Evolutionary conservation across 2,888 invertebrate genomes (phyloP), one percentile per base, ranked within the genome.

Genomic region (Tipula unca): DNA sequence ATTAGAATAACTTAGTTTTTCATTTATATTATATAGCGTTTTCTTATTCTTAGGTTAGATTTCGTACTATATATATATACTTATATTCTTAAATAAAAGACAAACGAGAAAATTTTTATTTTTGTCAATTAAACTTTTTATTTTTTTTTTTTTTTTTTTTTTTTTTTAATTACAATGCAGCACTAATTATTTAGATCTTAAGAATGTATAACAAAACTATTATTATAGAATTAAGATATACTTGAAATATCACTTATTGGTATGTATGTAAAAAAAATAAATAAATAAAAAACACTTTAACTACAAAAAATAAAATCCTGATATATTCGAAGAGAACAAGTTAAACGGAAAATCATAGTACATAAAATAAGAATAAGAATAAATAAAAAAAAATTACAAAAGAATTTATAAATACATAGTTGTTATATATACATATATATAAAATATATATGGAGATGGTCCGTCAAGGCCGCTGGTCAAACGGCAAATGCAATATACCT

Each of bases 381-480:
- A 14, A 10, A 20, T 8, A 25, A 10, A 69, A 69, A 5, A 54
- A 54, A 48, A 48, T 17, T 48, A 48, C 39, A 39, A 39, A 48
- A 25, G 69, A 69, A 69, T 69, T 48, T 69, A 69, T 69, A 69
- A 69, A 69, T 69, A 69, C 69, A 69, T 69, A 10, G 69, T 69
- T 69, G 54, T 2, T 48, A 6, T 32, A 32, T 32, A 6, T 32
- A 6, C 6, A 6, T 6, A 32, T 32, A 32, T 32, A 48, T 13
- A 5, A 5, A 5, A 48, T 17, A 48, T 48, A 8, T 48, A 48
- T 20, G 25, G 13, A 25, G 25, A 25, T 25, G 69, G 85, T 85
- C 85, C 85, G 39, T 42, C 85, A 85, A 85, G 85, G 85, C 85
- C 85, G 85, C 85, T 85, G 85, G 85, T 85, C 85, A 85, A 85